phyloP scores from a whole-genome alignment of 2,113 vertebrate genomes.

The Scolopax mira region DNA sequence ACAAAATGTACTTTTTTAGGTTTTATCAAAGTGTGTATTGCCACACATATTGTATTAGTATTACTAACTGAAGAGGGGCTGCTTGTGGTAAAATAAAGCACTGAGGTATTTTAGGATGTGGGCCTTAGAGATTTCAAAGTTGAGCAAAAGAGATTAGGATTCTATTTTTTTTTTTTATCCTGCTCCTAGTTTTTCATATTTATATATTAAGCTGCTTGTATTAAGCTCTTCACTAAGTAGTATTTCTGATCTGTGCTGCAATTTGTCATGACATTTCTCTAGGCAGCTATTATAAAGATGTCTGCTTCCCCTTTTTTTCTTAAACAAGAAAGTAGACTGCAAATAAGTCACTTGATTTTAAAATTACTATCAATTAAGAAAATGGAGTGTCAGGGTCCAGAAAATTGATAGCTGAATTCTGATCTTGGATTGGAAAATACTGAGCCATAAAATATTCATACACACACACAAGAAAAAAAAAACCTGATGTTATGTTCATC shows the following conservation, averaged over 20 bases:
- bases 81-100: constrained; percentile 30
- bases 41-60: neutral
- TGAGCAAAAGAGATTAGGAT: constrained; percentile 66
- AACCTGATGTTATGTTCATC: constrained; percentile 34
- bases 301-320: constrained; percentile 35
- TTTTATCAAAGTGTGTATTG: neutral
- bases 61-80: neutral
- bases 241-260: constrained; percentile 61
- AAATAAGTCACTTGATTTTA: constrained; percentile 58
- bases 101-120: neutral
- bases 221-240: constrained; percentile 58
- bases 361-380: constrained; percentile 60
- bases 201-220: constrained; percentile 64
- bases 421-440: constrained; percentile 62
- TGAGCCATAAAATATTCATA: constrained; percentile 54
- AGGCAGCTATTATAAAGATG: constrained; percentile 63
- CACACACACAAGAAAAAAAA: neutral
- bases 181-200: constrained; percentile 52
- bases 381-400: constrained; percentile 46
- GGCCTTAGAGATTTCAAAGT: constrained; percentile 55
- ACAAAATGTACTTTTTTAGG: neutral
- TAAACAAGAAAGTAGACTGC: constrained; percentile 50
- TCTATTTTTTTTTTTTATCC: constrained; percentile 38
- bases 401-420: constrained; percentile 62
- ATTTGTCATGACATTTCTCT: constrained; percentile 65